phyloP scores from a whole-genome alignment of 2,113 vertebrate species.

The Chaetura pelagica region DNA sequence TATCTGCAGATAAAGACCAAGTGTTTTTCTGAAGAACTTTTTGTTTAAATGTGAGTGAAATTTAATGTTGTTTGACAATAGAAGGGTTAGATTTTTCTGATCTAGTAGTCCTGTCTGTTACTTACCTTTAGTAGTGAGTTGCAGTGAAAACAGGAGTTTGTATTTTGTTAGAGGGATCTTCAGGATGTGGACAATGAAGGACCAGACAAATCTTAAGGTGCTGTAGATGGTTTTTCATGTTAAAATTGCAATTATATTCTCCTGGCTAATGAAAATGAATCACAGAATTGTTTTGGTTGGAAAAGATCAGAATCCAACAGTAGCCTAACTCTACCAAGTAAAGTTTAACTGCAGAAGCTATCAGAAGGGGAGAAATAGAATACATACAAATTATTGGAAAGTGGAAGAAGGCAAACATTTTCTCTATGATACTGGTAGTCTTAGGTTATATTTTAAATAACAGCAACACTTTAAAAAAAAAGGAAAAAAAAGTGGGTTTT shows the following conservation, averaged over 20 bases:
- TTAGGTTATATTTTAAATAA: background rate
- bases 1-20: background rate
- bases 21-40: background rate
- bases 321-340: no score
- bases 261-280: background rate
- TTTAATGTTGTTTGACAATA: background rate
- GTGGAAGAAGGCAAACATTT: background rate
- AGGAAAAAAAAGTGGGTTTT: rapidly evolving
- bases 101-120: background rate
- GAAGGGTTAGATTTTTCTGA: background rate
- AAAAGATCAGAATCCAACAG: no score
- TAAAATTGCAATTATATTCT: background rate
- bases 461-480: background rate
- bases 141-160: background rate
- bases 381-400: background rate
- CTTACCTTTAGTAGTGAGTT: background rate
- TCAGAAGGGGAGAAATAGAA: background rate
- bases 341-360: background rate
- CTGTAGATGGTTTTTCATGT: background rate
- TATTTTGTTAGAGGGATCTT: background rate
- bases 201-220: background rate
- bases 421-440: background rate
- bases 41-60: background rate
- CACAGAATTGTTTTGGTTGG: no score
- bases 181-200: background rate